Conservation (phyloP, 2,888 invertebrate genomes). For the Erynnis tages region DNA sequence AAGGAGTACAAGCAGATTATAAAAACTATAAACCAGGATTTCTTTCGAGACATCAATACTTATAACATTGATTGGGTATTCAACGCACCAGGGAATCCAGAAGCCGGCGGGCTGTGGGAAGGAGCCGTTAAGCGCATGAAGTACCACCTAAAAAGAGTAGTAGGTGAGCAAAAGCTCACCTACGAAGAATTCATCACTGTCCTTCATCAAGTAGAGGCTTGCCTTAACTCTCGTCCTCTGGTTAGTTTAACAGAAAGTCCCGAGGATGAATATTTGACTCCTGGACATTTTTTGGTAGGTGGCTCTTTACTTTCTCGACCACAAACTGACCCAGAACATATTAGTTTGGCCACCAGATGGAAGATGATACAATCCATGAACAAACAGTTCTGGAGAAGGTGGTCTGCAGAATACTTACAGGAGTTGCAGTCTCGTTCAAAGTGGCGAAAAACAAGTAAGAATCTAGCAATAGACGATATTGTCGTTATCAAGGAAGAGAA, state of each 20-base stretch:
- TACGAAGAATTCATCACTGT: not conserved
- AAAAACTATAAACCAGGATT: no score
- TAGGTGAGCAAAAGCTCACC: conserved; percentile 20
- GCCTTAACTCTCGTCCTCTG: not conserved
- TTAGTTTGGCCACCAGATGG: no score
- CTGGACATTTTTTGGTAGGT: conserved; percentile 23
- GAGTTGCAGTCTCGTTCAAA: not conserved
- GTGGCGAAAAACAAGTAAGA: not conserved
- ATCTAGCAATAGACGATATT: conserved; percentile 2
- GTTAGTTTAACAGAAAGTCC: not conserved
- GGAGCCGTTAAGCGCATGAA: conserved; percentile 18
- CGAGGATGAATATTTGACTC: conserved; percentile 9
- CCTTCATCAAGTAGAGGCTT: not conserved
- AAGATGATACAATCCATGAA: conserved; percentile 14
- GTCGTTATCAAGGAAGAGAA: conserved; percentile 4
- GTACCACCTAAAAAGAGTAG: conserved; percentile 21
- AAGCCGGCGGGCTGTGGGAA: conserved; percentile 25
- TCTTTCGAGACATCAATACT: not conserved
- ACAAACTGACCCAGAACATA: no score
- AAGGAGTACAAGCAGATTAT: no score
- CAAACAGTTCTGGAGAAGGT: conserved; percentile 8
- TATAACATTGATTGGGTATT: conserved; percentile 19
- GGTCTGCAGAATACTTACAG: not conserved
- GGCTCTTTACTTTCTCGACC: no score
- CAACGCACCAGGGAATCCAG: conserved; percentile 10